Evolutionary conservation across 1,140 invertebrate species (phyloP).

Genomic region (Drosophila sechellia): DNA sequence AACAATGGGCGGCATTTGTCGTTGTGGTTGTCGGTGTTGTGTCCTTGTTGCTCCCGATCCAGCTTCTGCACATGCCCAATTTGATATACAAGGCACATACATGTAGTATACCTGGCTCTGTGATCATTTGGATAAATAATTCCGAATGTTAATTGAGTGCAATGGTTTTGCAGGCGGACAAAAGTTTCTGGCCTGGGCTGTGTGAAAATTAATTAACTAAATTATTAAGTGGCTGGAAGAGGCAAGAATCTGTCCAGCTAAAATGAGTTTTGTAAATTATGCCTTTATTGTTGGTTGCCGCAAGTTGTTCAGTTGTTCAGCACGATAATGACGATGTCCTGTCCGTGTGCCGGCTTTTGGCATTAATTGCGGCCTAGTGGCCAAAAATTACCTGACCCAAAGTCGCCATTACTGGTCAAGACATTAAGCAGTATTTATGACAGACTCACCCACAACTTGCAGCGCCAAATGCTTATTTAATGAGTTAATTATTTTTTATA

Average conservation of each 20-base stretch:
- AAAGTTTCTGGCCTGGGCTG: conserved; percentile 51
- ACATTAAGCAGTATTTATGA: conserved; percentile 81
- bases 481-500: conserved; percentile 83
- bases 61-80: conserved; percentile 46
- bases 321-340: conserved; percentile 75
- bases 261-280: conserved; percentile 73
- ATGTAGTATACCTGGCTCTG: conserved; percentile 16
- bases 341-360: conserved; percentile 65
- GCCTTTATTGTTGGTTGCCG: conserved; percentile 79
- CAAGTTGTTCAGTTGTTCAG: conserved; percentile 70
- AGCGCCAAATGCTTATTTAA: conserved; percentile 81
- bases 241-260: not conserved
- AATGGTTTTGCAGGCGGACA: conserved; percentile 61
- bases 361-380: conserved; percentile 77
- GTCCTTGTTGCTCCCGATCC: conserved; percentile 5
- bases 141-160: conserved; percentile 80
- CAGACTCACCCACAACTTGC: conserved; percentile 56
- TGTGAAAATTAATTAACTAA: conserved; percentile 80
- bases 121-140: conserved; percentile 80
- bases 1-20: conserved; percentile 75
- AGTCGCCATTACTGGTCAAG: conserved; percentile 11
- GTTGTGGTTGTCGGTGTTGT: conserved; percentile 34
- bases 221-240: conserved; percentile 66
- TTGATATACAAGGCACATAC: conserved; percentile 31
- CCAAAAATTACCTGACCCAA: conserved; percentile 65